Evolutionary conservation across 2,113 vertebrate species (phyloP).

Genomic region (Macroglossus sobrinus): DNA sequence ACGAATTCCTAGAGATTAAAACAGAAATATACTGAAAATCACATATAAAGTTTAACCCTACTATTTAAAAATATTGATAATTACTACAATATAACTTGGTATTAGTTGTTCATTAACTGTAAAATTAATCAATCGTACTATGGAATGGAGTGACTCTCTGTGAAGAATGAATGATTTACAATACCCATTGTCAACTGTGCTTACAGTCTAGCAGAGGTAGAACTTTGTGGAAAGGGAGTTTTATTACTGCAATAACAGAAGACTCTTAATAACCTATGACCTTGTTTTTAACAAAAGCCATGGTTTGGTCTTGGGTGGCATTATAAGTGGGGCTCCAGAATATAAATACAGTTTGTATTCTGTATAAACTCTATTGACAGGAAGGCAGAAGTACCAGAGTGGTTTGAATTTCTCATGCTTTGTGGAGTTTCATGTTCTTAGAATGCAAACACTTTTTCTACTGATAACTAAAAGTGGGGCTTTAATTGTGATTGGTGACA

Average conservation of each 20-base stretch:
- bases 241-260: background rate
- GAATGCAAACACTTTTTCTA: background rate
- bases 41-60: background rate
- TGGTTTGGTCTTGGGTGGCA: accelerated
- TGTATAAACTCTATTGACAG: background rate
- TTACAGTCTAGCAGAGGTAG: background rate
- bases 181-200: background rate
- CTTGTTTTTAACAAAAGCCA: background rate
- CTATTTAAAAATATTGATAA: background rate
- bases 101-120: background rate
- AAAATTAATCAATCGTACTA: background rate
- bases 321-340: background rate
- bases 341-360: accelerated
- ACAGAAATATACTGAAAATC: background rate
- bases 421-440: background rate
- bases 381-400: background rate
- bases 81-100: background rate
- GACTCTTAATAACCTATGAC: background rate
- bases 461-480: background rate
- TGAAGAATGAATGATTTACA: background rate
- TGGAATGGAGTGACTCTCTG: background rate
- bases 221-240: background rate
- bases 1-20: background rate
- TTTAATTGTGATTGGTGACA: background rate
- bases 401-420: background rate